Evolutionary conservation across 1,140 invertebrate species (phyloP).

Genomic region (Euwallacea similis): DNA sequence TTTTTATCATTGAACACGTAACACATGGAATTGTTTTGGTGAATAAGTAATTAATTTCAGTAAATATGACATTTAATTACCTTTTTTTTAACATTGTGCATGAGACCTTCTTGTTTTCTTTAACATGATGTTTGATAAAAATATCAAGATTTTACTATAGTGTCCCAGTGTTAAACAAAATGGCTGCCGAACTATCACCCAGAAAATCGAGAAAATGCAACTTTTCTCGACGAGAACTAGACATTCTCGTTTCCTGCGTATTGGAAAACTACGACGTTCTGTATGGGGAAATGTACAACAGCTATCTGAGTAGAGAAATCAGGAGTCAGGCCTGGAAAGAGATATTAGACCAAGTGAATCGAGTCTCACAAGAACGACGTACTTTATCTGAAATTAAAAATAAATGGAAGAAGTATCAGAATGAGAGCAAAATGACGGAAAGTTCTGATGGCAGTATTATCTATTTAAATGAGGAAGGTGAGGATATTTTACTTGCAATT

Average conservation of each 20-base stretch:
- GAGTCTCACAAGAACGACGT: slow-evolving; percentile 43
- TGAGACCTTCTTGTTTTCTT: too few species aligned
- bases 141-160: too few species aligned
- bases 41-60: too few species aligned
- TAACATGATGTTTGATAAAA: too few species aligned
- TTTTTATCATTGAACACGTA: too few species aligned
- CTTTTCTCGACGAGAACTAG: slow-evolving; percentile 43
- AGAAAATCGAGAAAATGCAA: slow-evolving; percentile 44
- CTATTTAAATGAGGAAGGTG: slow-evolving; percentile 28
- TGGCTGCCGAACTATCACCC: slow-evolving; percentile 30
- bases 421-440: too few species aligned
- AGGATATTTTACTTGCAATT: background rate
- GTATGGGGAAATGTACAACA: slow-evolving; percentile 40
- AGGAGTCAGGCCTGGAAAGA: slow-evolving; percentile 41
- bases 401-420: slow-evolving; percentile 46
- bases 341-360: slow-evolving; percentile 42
- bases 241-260: slow-evolving; percentile 40
- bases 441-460: too few species aligned
- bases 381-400: slow-evolving; percentile 46
- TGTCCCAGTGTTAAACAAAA: slow-evolving; percentile 28
- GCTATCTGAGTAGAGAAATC: slow-evolving; percentile 38
- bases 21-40: too few species aligned
- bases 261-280: slow-evolving; percentile 38
- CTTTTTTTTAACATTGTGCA: too few species aligned
- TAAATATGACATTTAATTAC: too few species aligned